A percentile compares a stretch with the other conserved stretches of the same genome.
Conservation (phyloP, 2,113 vertebrate species). For the Cynocephalus volans region DNA sequence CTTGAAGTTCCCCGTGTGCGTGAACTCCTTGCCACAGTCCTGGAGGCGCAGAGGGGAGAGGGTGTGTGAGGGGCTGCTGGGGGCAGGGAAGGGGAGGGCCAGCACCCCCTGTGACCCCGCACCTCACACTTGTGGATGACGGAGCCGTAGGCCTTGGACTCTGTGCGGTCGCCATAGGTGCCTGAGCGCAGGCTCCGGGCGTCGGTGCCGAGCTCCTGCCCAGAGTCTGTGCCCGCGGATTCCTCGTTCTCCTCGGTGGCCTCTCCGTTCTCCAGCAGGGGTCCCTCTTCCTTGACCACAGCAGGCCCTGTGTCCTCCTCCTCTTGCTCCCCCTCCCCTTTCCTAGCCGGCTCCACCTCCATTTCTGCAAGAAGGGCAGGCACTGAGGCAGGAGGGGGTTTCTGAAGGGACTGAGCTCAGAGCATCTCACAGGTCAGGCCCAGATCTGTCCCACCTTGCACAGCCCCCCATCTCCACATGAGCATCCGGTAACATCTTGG, state of each 20-base stretch:
- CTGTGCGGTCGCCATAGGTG: slow-evolving; percentile 92
- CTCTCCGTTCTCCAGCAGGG: slow-evolving; percentile 79
- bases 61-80: fast-evolving
- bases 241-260: slow-evolving; percentile 85
- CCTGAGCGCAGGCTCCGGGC: slow-evolving; percentile 87
- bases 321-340: slow-evolving; percentile 79
- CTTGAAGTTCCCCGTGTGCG: slow-evolving; percentile 98
- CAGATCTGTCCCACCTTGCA: not conserved
- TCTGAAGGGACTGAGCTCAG: no score
- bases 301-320: not conserved
- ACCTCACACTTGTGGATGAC: slow-evolving; percentile 98
- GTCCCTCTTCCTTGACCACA: slow-evolving; percentile 58
- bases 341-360: slow-evolving; percentile 83
- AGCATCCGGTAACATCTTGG: no score
- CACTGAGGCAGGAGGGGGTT: not conserved
- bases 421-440: no score
- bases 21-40: slow-evolving; percentile 99
- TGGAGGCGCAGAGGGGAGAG: slow-evolving; percentile 66
- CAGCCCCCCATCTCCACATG: no score
- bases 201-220: slow-evolving; percentile 84
- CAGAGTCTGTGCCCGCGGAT: slow-evolving; percentile 85
- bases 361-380: slow-evolving; percentile 65
- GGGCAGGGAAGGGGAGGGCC: fast-evolving
- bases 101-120: not conserved
- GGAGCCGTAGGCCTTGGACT: slow-evolving; percentile 96